phyloP scores from a whole-genome alignment of 2,888 invertebrate genomes.

The Ectropis crepuscularia region DNA sequence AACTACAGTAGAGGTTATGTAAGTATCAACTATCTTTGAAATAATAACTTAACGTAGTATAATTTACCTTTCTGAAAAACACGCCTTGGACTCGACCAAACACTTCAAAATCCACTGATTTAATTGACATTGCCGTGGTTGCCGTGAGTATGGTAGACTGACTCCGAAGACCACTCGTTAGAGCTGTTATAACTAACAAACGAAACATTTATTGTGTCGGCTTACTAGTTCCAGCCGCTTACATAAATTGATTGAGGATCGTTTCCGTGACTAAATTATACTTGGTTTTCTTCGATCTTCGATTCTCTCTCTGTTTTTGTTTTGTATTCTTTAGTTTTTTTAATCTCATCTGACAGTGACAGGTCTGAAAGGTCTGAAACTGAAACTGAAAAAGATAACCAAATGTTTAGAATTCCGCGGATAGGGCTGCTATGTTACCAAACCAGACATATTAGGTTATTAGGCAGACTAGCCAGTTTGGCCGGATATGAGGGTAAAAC shows the following conservation, averaged over 20 bases:
- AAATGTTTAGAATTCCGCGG: too few species aligned
- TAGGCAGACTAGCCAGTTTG: too few species aligned
- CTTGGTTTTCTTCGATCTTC: too few species aligned
- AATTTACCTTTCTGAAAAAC: constrained; percentile 85
- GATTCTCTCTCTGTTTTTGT: too few species aligned
- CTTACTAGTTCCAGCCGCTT: too few species aligned
- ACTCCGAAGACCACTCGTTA: constrained; percentile 50
- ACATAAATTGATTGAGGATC: neutral
- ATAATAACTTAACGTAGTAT: neutral
- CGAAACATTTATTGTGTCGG: constrained; percentile 57
- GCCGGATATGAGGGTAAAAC: too few species aligned
- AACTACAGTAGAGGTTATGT: too few species aligned
- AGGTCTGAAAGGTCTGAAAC: neutral
- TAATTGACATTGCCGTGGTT: constrained; percentile 51
- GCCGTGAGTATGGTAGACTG: constrained; percentile 43
- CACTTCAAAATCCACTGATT: constrained; percentile 84
- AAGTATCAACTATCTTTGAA: neutral
- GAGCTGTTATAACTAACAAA: constrained; percentile 55
- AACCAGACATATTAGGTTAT: too few species aligned
- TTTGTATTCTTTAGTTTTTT: neutral
- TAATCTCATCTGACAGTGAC: neutral
- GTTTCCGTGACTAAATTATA: too few species aligned
- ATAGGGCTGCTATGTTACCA: too few species aligned
- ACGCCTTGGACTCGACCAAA: constrained; percentile 87
- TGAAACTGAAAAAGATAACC: too few species aligned